Conservation (phyloP, 1,140 invertebrate genomes). For the Vanessa tameamea region DNA sequence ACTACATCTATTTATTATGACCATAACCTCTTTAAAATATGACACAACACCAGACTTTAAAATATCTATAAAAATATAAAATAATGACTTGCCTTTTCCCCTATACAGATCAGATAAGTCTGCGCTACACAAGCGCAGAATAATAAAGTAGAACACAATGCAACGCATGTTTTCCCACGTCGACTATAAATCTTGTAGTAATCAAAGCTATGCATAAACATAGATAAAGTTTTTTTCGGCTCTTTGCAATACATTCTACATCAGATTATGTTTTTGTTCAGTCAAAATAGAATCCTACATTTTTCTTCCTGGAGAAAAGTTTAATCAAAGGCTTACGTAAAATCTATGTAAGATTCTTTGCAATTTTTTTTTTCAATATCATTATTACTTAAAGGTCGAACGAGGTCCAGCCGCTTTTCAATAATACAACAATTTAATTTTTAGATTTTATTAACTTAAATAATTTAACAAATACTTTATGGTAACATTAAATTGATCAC, state of each 20-base stretch:
- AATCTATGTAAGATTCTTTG: conserved; percentile 3
- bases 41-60: too few relatives aligned
- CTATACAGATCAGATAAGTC: conserved; percentile 18
- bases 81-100: conserved; percentile 11
- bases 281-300: not conserved
- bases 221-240: not conserved
- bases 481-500: conserved; percentile 16
- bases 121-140: conserved; percentile 17
- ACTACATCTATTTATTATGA: too few relatives aligned
- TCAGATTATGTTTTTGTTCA: not conserved
- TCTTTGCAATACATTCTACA: not conserved
- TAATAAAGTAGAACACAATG: conserved; percentile 19
- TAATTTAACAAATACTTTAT: conserved; percentile 28
- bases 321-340: not conserved
- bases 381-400: too few relatives aligned
- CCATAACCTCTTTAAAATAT: too few relatives aligned
- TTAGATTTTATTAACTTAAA: conserved; percentile 19
- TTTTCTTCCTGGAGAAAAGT: not conserved
- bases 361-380: not conserved
- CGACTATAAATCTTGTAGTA: not conserved
- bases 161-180: conserved; percentile 8
- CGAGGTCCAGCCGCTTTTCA: not conserved
- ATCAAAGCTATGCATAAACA: not conserved
- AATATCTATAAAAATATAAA: too few relatives aligned
- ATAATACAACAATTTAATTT: conserved; percentile 13